A percentile compares a stretch with the other conserved stretches of the same genome.
phyloP scores from a whole-genome alignment of 2,113 vertebrate genomes.

The Noturus placidus region DNA sequence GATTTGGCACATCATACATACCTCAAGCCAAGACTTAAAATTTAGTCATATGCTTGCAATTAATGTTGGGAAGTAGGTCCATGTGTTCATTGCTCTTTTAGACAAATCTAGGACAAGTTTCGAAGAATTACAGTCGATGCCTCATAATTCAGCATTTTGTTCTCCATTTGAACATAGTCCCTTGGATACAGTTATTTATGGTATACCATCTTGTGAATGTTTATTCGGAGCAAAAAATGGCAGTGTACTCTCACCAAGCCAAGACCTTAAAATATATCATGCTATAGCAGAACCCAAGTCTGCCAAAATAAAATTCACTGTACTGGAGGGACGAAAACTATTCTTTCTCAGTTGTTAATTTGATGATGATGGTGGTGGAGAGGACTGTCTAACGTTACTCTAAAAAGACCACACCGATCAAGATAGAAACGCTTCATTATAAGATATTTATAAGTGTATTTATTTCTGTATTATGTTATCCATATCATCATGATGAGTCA shows the following conservation, averaged over 20 bases:
- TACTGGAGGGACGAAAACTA: background rate
- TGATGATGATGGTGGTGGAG: background rate
- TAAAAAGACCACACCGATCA: background rate
- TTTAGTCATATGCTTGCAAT: slow-evolving; percentile 14
- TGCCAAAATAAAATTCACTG: slow-evolving; percentile 10
- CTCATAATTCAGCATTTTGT: background rate
- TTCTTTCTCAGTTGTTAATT: background rate
- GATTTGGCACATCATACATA: slow-evolving; percentile 8
- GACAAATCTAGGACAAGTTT: slow-evolving; percentile 1
- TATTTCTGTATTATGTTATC: background rate
- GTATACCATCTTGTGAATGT: background rate
- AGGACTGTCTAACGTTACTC: background rate
- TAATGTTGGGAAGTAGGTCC: background rate
- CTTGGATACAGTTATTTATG: background rate
- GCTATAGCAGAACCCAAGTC: background rate
- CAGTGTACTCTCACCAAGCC: background rate
- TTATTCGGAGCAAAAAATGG: background rate
- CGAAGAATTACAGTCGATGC: background rate
- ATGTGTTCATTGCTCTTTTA: background rate
- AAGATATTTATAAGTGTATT: background rate
- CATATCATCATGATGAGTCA: too few relatives aligned
- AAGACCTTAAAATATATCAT: slow-evolving; percentile 7
- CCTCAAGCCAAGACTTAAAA: background rate
- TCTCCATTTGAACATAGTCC: background rate
- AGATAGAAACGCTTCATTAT: background rate